Percentiles rank a stretch among this genome's conserved stretches.
Conservation (phyloP, 2,888 invertebrate genomes). For the Pammene aurita region DNA sequence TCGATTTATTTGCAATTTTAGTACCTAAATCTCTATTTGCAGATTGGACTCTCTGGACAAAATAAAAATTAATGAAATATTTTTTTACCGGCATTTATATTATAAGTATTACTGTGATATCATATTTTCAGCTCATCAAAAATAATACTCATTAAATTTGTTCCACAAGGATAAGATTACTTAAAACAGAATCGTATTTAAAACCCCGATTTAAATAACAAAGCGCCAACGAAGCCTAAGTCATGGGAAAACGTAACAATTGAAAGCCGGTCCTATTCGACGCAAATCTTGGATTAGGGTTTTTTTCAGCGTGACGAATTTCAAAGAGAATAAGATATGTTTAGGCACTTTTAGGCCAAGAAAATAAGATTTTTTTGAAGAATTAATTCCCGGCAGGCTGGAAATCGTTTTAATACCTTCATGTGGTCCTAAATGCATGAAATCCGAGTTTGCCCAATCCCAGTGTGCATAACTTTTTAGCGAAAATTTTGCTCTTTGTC, state of each 20-base stretch:
- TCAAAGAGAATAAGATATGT: slow-evolving; percentile 8
- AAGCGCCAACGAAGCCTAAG: slow-evolving; percentile 38
- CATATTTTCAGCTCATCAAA: slow-evolving; percentile 5
- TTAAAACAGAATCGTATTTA: slow-evolving; percentile 34
- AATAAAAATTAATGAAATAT: too few relatives aligned
- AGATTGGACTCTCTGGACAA: too few relatives aligned
- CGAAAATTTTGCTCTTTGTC: too few relatives aligned
- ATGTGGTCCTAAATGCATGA: too few relatives aligned
- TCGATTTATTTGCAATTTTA: too few relatives aligned
- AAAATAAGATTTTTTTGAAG: too few relatives aligned
- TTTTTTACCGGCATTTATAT: too few relatives aligned
- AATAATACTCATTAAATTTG: slow-evolving; percentile 33
- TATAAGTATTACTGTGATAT: slow-evolving; percentile 11
- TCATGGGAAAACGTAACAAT: slow-evolving; percentile 39
- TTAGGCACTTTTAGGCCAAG: neutral
- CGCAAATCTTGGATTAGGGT: slow-evolving; percentile 35
- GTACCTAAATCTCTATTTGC: too few relatives aligned
- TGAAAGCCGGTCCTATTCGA: slow-evolving; percentile 30
- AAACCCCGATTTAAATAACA: slow-evolving; percentile 40
- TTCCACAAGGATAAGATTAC: slow-evolving; percentile 26
- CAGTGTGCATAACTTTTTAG: too few relatives aligned
- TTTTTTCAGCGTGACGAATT: slow-evolving; percentile 26
- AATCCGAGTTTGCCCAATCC: too few relatives aligned
- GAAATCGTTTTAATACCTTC: too few relatives aligned
- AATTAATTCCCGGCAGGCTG: too few relatives aligned